Evolutionary conservation across 2,888 invertebrate genomes (phyloP), one percentile per base, ranked within the genome.

Genomic region (Epicampocera succincta): DNA sequence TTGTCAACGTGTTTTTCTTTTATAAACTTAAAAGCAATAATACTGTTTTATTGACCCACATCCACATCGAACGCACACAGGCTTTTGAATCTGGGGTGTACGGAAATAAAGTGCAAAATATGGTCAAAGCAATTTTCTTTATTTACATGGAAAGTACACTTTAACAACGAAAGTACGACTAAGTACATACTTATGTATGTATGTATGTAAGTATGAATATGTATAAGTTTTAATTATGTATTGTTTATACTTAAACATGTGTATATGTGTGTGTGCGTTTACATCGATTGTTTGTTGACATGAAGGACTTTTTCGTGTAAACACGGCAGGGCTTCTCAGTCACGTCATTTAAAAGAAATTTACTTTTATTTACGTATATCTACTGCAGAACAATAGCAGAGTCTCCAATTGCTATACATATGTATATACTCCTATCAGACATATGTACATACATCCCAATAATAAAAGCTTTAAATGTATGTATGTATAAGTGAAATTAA

Each of bases 271-370:
- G 9, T 6, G 11, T 63, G 44, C 15, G 46, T 17, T 29, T 65
- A 58, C 40, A 75, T 66, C 17, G 19, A 58, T 60, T 50, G 58
- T 33, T 29, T 2, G 3, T 25, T 48, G 29, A 40, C 25, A 66
- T 66, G 8, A 1, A 63, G 60, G 13, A 61, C n/a, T 61, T 15
- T 72, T 17, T 19, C 48, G 15, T 71, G 40, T 46, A 73, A 33
- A 44, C 33, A 54, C 17, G 38, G 19, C 19, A 48, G 19, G 19
- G 38, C 11, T 33, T 12, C 50, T 73, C 69, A 15, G 56, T 12
- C 82, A 75, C 60, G 78, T 71, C 71, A 66, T 21, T 25, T 38
- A 17, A 66, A 54, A 46, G 68, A 63, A 44, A 72, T 42, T 50
- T 25, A n/a, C 38, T 63, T 56, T 56, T 63, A 46, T 15, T 25